These are phyloP conservation scores for Suncus etruscus DNA, from an alignment of 2,113 vertebrate genomes.

Conservation along the genomic window DNA sequence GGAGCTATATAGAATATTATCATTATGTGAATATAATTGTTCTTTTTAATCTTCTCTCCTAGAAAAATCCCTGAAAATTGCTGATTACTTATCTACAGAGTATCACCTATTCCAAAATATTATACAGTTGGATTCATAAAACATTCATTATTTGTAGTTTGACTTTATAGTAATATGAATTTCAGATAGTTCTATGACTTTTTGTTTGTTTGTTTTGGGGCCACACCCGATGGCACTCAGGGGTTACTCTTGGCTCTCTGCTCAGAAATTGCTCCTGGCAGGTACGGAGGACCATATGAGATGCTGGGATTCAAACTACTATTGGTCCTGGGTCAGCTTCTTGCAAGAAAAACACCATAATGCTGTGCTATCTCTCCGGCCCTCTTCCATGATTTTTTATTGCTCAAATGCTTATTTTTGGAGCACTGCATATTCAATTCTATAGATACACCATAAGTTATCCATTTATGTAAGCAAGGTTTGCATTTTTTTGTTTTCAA, in stretches of 20 bases:
- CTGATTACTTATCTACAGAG: neutral
- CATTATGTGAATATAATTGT: neutral
- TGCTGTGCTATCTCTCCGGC: too few relatives aligned
- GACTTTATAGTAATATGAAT: neutral
- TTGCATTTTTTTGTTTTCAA: neutral
- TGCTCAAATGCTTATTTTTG: too few relatives aligned
- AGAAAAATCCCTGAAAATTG: neutral
- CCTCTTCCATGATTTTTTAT: too few relatives aligned
- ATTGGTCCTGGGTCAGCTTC: too few relatives aligned
- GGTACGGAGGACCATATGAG: too few relatives aligned
- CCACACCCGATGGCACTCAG: too few relatives aligned
- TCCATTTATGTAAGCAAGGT: neutral
- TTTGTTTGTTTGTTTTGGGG: neutral
- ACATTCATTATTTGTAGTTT: neutral
- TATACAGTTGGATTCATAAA: neutral
- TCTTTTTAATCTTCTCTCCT: neutral
- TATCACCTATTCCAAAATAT: neutral
- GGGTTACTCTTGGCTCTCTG: too few relatives aligned
- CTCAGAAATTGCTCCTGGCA: too few relatives aligned
- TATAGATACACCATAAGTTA: neutral
- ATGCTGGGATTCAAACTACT: too few relatives aligned
- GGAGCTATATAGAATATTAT: neutral
- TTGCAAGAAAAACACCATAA: too few relatives aligned
- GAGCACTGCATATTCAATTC: neutral
- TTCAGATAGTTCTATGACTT: neutral